Percentiles rank a stretch among this genome's conserved stretches.
Evolutionary conservation across 2,888 invertebrate species (phyloP).

Genomic region (Epistrophe grossulariae): DNA sequence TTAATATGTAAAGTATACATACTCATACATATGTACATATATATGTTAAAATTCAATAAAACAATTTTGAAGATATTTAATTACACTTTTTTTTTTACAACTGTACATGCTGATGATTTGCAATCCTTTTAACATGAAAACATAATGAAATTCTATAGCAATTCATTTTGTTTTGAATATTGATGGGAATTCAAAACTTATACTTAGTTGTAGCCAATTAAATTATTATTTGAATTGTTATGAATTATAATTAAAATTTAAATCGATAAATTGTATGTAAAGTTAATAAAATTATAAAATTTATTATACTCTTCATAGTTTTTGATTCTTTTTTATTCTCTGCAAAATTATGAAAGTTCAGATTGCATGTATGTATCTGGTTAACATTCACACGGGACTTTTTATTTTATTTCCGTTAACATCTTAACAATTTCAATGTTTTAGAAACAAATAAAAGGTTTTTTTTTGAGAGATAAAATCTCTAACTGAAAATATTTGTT

Average conservation of each 20-base stretch:
- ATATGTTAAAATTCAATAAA: constrained; percentile 14
- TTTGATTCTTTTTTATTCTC: no score
- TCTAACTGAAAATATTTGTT: no score
- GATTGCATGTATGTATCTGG: no score
- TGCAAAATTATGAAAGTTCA: no score
- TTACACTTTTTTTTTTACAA: background rate
- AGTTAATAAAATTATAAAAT: background rate
- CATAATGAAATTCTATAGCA: constrained; percentile 13
- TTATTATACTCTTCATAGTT: background rate
- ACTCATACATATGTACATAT: background rate
- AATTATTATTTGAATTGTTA: background rate
- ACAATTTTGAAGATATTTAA: constrained; percentile 18
- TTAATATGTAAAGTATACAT: background rate
- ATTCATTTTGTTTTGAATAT: constrained; percentile 11
- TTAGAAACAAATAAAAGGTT: no score
- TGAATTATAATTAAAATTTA: background rate
- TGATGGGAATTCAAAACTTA: background rate
- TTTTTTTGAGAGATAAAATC: no score
- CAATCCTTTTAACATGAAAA: constrained; percentile 4
- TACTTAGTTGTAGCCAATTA: background rate
- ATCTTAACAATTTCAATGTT: no score
- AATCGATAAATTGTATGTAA: background rate
- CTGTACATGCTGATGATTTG: background rate
- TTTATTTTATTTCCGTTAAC: no score
- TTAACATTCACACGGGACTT: no score